Evolutionary conservation across 2,797 vertebrate species (phyloP).

Genomic region (Melanogrammus aeglefinus): DNA sequence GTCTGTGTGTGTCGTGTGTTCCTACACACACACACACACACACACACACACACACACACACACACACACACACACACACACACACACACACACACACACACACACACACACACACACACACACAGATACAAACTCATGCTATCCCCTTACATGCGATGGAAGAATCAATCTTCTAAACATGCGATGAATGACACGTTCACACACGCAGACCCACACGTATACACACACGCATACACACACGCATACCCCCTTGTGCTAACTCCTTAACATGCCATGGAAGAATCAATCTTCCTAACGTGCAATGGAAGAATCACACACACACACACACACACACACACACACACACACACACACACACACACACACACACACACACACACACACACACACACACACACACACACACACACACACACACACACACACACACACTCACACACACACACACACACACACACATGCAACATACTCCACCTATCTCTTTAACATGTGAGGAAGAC

Average conservation of each 20-base stretch:
- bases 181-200: background rate
- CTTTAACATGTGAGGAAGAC: background rate
- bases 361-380: conserved; percentile 43
- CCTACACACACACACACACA: conserved; percentile 5
- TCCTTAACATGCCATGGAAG: background rate
- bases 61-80: conserved; percentile 21
- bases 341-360: conserved; percentile 55
- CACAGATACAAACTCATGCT: conserved; percentile 27
- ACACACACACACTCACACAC: conserved; percentile 48
- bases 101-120: conserved; percentile 4
- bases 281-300: background rate
- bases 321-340: conserved; percentile 38
- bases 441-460: conserved; percentile 59
- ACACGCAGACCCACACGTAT: conserved; percentile 44
- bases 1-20: background rate
- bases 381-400: conserved; percentile 46
- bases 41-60: background rate
- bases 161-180: background rate
- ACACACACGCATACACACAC: conserved; percentile 39
- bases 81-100: background rate
- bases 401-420: conserved; percentile 29
- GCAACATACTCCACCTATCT: conserved; percentile 31
- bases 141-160: background rate
- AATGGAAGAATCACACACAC: conserved; percentile 3
- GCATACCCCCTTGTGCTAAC: conserved; percentile 55